Evolutionary conservation across 1,140 invertebrate species (phyloP).

Genomic region (Cherax destructor): DNA sequence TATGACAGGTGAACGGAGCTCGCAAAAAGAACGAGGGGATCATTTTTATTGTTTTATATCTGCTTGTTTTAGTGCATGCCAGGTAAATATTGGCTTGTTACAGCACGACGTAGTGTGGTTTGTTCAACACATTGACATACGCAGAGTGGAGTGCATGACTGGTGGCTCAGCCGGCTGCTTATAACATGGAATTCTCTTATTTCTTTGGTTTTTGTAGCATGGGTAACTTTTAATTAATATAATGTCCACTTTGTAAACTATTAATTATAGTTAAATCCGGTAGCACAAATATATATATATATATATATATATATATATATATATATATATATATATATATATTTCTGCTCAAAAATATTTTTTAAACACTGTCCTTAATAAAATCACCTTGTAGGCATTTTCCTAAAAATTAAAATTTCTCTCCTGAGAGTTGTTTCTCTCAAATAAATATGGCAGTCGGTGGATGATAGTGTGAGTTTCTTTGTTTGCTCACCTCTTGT

Average conservation of each 20-base stretch:
- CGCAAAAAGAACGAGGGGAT: no score
- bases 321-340: background rate
- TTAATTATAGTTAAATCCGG: background rate
- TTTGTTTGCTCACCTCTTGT: background rate
- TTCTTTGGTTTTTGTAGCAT: background rate
- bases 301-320: background rate
- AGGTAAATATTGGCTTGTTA: background rate
- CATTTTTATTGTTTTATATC: background rate
- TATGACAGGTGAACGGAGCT: background rate
- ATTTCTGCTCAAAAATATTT: background rate
- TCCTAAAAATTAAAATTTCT: background rate
- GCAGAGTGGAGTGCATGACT: background rate
- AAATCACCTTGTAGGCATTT: background rate
- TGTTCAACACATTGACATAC: background rate
- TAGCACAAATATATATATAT: background rate
- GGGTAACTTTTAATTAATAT: background rate
- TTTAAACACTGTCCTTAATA: background rate
- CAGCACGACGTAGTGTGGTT: background rate
- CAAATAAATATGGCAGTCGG: background rate
- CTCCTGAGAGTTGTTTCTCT: background rate
- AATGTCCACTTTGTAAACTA: background rate
- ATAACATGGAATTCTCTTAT: background rate
- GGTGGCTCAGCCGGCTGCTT: background rate
- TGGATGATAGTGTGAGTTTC: background rate
- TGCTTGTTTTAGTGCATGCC: background rate